phyloP scores from a whole-genome alignment of 1,140 invertebrate species.

The Anastrepha obliqua region DNA sequence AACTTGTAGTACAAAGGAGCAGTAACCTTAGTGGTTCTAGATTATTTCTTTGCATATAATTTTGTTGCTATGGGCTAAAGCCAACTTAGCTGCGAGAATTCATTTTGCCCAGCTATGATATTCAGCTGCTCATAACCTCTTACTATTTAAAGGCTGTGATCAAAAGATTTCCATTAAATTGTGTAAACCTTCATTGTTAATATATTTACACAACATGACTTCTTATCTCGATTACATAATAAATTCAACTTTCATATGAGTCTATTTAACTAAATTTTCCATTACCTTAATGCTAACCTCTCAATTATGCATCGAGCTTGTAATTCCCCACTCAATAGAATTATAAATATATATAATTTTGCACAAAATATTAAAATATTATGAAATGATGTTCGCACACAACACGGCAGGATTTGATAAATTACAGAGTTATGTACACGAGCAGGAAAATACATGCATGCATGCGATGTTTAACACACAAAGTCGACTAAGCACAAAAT shows the following conservation, averaged over 20 bases:
- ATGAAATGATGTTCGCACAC: not conserved
- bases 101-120: too few species aligned
- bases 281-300: conserved; percentile 27
- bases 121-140: too few species aligned
- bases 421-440: not conserved
- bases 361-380: conserved; percentile 41
- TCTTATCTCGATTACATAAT: not conserved
- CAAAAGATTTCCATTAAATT: not conserved
- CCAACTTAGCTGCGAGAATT: too few species aligned
- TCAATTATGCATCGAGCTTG: conserved; percentile 20
- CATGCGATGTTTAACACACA: not conserved
- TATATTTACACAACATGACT: not conserved
- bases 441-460: not conserved
- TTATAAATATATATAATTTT: not conserved
- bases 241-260: not conserved
- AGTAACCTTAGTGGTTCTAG: too few species aligned
- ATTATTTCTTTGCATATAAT: too few species aligned
- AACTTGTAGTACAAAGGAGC: too few species aligned
- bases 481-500: not conserved
- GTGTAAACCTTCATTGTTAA: not conserved
- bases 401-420: conserved; percentile 23
- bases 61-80: too few species aligned
- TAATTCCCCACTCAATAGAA: conserved; percentile 40
- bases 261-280: conserved; percentile 16
- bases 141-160: not conserved